Base-by-base conservation (phyloP, 2,113 vertebrate species). In the Sigmodon hispidus region DNA sequence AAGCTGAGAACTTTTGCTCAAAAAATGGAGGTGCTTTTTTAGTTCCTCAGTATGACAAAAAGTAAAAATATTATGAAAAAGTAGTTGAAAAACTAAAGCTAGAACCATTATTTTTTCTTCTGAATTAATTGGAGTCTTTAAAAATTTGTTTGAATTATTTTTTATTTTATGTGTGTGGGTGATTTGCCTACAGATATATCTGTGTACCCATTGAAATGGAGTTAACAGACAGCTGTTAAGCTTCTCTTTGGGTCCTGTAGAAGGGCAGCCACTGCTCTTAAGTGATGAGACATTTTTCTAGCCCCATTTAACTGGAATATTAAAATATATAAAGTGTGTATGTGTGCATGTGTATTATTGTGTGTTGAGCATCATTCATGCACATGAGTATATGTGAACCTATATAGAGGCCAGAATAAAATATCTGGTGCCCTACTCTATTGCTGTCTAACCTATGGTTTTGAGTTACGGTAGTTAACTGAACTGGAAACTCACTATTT, bases 91-190 rank as follows among this genome's bases (percentile, higher is more conserved):
- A 90, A 15, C 22, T 72, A 92, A 95, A 52, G 90, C 22, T 29
- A 81, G 65, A 90, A 89, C 22, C 90, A n/a, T 34, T 17, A 36
- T 36, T 94, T 92, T 92, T n/a, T 19, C n/a, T 94, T 75, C 40
- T 87, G 40, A 89, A 65, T 91, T 94, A 85, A 70, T 75, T 67
- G 45, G 6, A 81, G 93, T 83, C 80, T 61, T 43, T 80, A 81
- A 81, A 61, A 43, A 61, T 0, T 19, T 17, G 3, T 16, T 43
- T 59, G 15, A n/a, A 57, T 77, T 80, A 24, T 57, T 40, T 81
- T 57, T 40, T 59, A 16, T 40, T 81, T 81, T 40, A 43, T 59
- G 4, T 43, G 59, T 84, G 57, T 61, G 80, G 6, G 3, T 61
- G 57, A 59, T 81, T 81, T 26, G 13, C 26, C n/a, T 83, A 12